Base-by-base conservation (phyloP, 1,140 invertebrate species). In the Tetraneura akinire region DNA sequence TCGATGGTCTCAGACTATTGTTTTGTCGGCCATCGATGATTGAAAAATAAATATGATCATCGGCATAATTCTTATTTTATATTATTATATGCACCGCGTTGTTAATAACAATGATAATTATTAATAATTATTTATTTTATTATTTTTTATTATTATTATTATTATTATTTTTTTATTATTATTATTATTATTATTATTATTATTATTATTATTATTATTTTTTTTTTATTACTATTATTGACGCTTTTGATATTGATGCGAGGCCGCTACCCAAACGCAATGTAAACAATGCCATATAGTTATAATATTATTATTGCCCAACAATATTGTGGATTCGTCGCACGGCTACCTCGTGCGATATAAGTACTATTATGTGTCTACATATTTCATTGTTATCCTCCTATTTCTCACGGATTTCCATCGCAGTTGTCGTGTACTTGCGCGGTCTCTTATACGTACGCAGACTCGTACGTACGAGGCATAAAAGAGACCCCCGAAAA, bases 41-140 rank as follows among this genome's bases (percentile, higher is more conserved):
- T 60, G 74, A 78, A 78, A 62, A 62, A 78, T 60, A 47, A 78
- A 62, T 78, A 78, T 62, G 74, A 78, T 60, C 55, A 45, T 60
- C 74, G 21, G 13, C 14, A 23, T 53, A 49, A 53, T 18, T n/a
- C 18, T 8, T 26, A 47, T 32, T 26, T 49, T 29, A 26, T 51
- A 51, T 26, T n/a, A 5, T 18, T n/a, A n/a, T 10, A 53, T 21
- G 14, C 8, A n/a, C n/a, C 37, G 37, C 37, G 37, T 68, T 68
- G 37, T 68, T 14, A 21, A 66, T 37, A 37, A 37, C 8, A 37
- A 37, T 37, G 8, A 37, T 37, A 37, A 37, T 37, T 4, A n/a
- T 4, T 37, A 37, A 37, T 37, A 37, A 37, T 37, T n/a, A n/a
- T n/a, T n/a, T n/a, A n/a, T n/a, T n/a, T n/a, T n/a, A n/a, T n/a